Evolutionary conservation across 2,113 vertebrate species (phyloP).

Genomic region (Trematomus loennbergii): DNA sequence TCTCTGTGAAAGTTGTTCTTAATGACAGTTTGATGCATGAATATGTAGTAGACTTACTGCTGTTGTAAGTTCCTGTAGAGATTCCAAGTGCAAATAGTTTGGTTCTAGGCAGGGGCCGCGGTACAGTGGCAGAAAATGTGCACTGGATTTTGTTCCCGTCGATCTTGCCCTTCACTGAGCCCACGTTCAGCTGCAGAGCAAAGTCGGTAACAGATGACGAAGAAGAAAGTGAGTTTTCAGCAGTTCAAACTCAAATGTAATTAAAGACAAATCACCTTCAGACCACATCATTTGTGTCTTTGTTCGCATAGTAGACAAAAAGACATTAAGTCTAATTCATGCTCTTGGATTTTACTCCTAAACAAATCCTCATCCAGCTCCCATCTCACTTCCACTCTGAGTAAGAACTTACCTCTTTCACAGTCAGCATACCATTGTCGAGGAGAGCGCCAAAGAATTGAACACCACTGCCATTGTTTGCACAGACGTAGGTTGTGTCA

Average conservation of each 20-base stretch:
- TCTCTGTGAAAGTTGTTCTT: background rate
- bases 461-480: background rate
- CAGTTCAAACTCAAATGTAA: background rate
- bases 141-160: constrained; percentile 42
- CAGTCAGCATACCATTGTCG: rapidly evolving
- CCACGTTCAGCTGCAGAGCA: constrained; percentile 39
- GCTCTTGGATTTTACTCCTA: background rate
- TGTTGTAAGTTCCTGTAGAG: background rate
- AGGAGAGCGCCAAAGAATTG: constrained; percentile 12
- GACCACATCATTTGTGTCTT: background rate
- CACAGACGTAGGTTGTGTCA: constrained; percentile 62
- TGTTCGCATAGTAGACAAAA: too few species aligned
- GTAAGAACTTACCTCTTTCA: constrained; percentile 24
- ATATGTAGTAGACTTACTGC: constrained; percentile 40
- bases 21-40: background rate
- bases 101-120: rapidly evolving
- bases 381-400: background rate
- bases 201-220: background rate
- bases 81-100: rapidly evolving
- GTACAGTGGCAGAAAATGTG: constrained; percentile 52
- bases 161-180: constrained; percentile 32
- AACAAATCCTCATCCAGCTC: background rate
- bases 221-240: background rate
- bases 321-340: background rate
- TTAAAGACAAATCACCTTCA: too few species aligned